Conservation (phyloP, 2,888 invertebrate genomes). For the Bursaphelenchus okinawaensis region DNA sequence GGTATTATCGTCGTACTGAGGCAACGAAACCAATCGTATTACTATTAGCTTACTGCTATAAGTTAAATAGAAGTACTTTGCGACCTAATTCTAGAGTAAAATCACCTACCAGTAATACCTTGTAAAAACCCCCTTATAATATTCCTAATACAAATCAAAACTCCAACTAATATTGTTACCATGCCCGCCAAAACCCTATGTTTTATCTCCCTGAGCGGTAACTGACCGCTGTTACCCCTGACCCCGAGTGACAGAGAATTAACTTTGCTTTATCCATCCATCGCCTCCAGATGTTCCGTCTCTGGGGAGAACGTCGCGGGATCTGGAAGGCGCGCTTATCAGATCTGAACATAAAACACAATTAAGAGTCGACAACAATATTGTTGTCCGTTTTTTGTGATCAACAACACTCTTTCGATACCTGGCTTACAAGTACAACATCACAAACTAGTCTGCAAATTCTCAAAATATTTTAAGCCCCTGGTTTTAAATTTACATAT, state of each 20-base stretch:
- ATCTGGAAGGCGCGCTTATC: not conserved
- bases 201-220: not conserved
- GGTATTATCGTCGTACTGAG: too few relatives aligned
- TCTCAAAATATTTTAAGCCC: too few relatives aligned
- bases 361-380: not conserved
- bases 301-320: not conserved
- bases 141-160: too few relatives aligned
- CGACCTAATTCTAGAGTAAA: too few relatives aligned
- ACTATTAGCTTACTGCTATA: too few relatives aligned
- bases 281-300: not conserved
- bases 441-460: too few relatives aligned
- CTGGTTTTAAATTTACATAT: too few relatives aligned
- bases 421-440: too few relatives aligned
- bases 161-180: not conserved
- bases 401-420: not conserved
- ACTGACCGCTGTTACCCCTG: not conserved
- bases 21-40: too few relatives aligned
- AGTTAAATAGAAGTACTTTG: too few relatives aligned
- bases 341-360: not conserved
- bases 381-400: not conserved
- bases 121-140: too few relatives aligned
- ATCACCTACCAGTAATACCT: too few relatives aligned
- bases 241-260: not conserved
- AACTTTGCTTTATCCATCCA: not conserved
- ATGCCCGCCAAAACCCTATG: not conserved